Evolutionary conservation across 2,113 vertebrate genomes (phyloP), one percentile per base, ranked within the genome.

Genomic region (Capra hircus): DNA sequence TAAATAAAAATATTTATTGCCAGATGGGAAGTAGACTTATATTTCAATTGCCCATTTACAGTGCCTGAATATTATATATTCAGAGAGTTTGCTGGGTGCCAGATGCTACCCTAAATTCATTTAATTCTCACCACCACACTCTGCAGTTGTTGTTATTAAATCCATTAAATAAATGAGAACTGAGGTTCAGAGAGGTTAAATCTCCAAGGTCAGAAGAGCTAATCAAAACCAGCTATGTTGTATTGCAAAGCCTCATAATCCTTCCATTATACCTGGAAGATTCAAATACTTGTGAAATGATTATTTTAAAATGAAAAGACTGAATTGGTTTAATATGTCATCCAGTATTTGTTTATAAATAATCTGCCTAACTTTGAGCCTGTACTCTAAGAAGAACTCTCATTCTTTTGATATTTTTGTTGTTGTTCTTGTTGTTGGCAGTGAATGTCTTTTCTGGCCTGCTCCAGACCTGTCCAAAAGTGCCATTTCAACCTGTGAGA

Each of bases 161-260:
- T 97, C 36, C 86, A 97, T 96, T 93, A 96, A 97, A 97, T 97
- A 98, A 98, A 98, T 95, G 83, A 96, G 95, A 97, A 93, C 83
- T 74, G 67, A 97, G 40, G 93, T 97, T 97, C 91, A 95, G 25
- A 95, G 88, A 97, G 93, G 96, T 96, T 96, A 98, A 98, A 93
- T 97, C 96, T 97, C 97, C 62, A 95, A 98, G 87, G 96, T 97
- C 96, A 97, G 64, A 94, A 94, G 28, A 96, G 83, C 86, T 97
- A 97, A 98, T 97, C 96, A 97, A 97, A 97, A 89, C 9, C 86
- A 95, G 89, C 71, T 93, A 94, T 43, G 52, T 97, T 97, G 91
- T 57, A 96, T 91, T 91, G 52, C 45, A 95, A 97, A 97, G 52
- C 89, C 78, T 71, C 71, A 59, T 95, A 97, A 98, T 97, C 96